Base-by-base conservation (phyloP, 2,113 vertebrate genomes). In the Montifringilla adamsi region DNA sequence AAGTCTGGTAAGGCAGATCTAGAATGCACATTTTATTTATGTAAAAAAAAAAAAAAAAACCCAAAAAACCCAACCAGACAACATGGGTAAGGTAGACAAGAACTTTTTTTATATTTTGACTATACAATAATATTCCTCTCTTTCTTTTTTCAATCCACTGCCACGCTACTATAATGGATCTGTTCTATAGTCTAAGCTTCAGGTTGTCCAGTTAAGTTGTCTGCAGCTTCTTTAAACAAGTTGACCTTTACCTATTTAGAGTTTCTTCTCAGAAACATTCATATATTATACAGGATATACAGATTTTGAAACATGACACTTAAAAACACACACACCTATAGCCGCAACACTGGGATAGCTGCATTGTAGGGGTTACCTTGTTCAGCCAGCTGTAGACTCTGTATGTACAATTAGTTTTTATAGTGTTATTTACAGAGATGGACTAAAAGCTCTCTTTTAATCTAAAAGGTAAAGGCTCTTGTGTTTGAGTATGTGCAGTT, bases 11-110 rank as follows among this genome's bases (percentile, higher is more conserved):
- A 96, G 95, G 93, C 94, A 87, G 75, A 94, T 93, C 97, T 89
- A 97, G 97, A 97, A 98, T 98, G 98, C 98, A 97, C 96, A 80
- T 97, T 99, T 99, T 99, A 99, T 99, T 99, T 96, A 97, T 97
- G 96, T 98, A 98, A 97, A 98, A 98, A 95, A 95, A 41, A 55
- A 96, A 96, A 43, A 87, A 97, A 78, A 37, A 37, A 37, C 35
- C 35, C 96, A 96, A n/a, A 87, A 97, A 80, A 18, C 76, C 70
- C n/a, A 95, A 94, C 63, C 96, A 96, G 97, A 96, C 95, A 97
- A 90, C 64, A 93, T 20, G 85, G 92, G 76, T 86, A 95, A 91
- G 75, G 94, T 68, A 97, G 90, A 97, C 96, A 97, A 96, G 67
- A 96, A 88, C 8, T 94, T 97, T 88, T 97, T 96, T 97, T 96